These are phyloP conservation scores for Linnaemya tessellans DNA, from an alignment of 2,888 invertebrate genomes.

Conservation along the genomic window DNA sequence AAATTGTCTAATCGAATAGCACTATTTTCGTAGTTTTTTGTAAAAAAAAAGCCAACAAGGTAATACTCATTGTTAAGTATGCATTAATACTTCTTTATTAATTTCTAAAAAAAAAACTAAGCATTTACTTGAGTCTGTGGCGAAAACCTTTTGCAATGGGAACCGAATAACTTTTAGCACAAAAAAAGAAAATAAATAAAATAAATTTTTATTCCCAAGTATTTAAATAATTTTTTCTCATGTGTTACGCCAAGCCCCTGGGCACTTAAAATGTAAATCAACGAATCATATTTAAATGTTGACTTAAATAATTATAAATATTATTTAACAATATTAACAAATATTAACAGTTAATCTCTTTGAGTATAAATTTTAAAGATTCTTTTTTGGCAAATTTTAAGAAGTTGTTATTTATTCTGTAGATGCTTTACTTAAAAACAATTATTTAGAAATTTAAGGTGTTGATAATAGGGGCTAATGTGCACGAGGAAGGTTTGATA, in stretches of 20 bases:
- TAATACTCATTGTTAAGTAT: too few species aligned
- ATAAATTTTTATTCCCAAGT: neutral
- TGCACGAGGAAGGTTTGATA: neutral
- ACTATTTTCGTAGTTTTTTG: too few species aligned
- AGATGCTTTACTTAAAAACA: neutral
- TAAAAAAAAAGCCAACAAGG: too few species aligned
- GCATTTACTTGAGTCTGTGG: too few species aligned
- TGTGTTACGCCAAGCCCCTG: conserved; percentile 19
- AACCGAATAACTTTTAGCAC: too few species aligned
- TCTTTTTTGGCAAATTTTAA: neutral
- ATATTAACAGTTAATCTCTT: neutral
- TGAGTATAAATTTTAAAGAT: neutral
- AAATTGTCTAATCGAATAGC: too few species aligned
- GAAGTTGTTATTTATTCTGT: neutral
- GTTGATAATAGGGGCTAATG: too few species aligned
- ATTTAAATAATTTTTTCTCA: neutral
- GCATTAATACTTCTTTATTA: too few species aligned
- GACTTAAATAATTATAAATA: conserved; percentile 46
- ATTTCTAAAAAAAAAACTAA: too few species aligned
- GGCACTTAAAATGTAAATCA: conserved; percentile 48
- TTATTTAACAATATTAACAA: conserved; percentile 39
- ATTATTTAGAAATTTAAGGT: too few species aligned
- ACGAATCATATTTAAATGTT: conserved; percentile 18
- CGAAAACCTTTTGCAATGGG: too few species aligned
- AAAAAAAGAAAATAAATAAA: neutral